phyloP scores from a whole-genome alignment of 1,140 invertebrate genomes.

The Dreissena polymorpha region DNA sequence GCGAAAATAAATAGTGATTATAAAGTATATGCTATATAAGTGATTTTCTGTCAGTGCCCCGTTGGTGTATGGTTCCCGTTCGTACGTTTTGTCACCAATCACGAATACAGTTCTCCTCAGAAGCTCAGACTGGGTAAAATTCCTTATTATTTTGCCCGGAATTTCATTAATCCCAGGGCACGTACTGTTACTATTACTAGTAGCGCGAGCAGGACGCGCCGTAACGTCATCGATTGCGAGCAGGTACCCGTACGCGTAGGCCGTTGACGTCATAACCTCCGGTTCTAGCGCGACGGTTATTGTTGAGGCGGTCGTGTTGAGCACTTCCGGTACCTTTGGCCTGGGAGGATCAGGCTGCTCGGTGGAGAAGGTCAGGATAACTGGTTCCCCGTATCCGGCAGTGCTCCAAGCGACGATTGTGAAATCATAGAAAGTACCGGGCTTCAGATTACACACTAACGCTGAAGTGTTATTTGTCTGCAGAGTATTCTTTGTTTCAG shows the following conservation, averaged over 20 bases:
- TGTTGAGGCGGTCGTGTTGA: conserved; percentile 60
- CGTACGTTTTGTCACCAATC: conserved; percentile 67
- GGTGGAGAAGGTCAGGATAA: conserved; percentile 5
- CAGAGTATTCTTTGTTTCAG: not conserved
- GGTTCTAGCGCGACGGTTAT: conserved; percentile 67
- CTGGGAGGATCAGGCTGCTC: conserved; percentile 56
- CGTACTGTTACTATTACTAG: conserved; percentile 31
- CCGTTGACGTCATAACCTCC: conserved; percentile 57
- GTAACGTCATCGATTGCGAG: conserved; percentile 63
- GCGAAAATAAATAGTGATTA: conserved; percentile 67
- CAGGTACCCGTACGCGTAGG: conserved; percentile 55
- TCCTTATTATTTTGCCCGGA: conserved; percentile 60
- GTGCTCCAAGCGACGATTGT: conserved; percentile 32
- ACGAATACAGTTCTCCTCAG: conserved; percentile 51
- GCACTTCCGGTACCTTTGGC: conserved; percentile 57
- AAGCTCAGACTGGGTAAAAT: conserved; percentile 60
- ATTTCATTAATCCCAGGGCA: conserved; percentile 36
- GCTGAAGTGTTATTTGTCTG: conserved; percentile 13
- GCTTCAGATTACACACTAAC: conserved; percentile 39
- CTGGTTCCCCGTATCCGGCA: conserved; percentile 20
- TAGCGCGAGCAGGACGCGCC: conserved; percentile 20
- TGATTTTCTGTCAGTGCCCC: conserved; percentile 56
- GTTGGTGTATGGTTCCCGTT: conserved; percentile 60
- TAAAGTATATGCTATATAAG: conserved; percentile 69
- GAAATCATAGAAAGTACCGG: conserved; percentile 45